These are phyloP conservation scores for Galerucella nymphaeae DNA, from an alignment of 2,888 invertebrate genomes.

Conservation along the genomic window DNA sequence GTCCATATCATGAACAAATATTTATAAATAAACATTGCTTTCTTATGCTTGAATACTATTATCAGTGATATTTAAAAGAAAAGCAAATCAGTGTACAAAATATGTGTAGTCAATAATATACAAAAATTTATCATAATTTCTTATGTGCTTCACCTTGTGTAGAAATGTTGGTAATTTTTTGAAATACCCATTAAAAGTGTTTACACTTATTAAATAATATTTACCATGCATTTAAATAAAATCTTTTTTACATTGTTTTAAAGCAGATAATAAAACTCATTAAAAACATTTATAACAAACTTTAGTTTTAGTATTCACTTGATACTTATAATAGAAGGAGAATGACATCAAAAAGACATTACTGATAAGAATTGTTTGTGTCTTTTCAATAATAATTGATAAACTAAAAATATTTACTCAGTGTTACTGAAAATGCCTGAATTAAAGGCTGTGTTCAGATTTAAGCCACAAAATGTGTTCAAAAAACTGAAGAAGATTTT, in stretches of 20 bases:
- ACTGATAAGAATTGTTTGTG: conserved; percentile 17
- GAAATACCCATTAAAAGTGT: not conserved
- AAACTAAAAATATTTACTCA: conserved; percentile 24
- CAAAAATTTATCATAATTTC: no score
- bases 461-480: conserved; percentile 37
- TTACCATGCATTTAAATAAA: not conserved
- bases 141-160: not conserved
- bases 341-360: conserved; percentile 10
- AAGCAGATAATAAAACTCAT: not conserved
- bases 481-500: conserved; percentile 53
- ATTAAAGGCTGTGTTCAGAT: conserved; percentile 38
- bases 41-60: no score
- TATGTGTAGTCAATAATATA: no score
- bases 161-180: not conserved
- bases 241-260: not conserved
- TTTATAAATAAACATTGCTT: no score
- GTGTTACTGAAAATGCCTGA: conserved; percentile 50
- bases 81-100: no score
- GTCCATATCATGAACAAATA: no score
- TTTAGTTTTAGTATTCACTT: not conserved
- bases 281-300: not conserved
- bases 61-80: no score
- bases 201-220: not conserved
- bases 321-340: not conserved
- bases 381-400: conserved; percentile 14